Conservation (phyloP, 2,113 vertebrate genomes). For the Nyctibius bracteatus region DNA sequence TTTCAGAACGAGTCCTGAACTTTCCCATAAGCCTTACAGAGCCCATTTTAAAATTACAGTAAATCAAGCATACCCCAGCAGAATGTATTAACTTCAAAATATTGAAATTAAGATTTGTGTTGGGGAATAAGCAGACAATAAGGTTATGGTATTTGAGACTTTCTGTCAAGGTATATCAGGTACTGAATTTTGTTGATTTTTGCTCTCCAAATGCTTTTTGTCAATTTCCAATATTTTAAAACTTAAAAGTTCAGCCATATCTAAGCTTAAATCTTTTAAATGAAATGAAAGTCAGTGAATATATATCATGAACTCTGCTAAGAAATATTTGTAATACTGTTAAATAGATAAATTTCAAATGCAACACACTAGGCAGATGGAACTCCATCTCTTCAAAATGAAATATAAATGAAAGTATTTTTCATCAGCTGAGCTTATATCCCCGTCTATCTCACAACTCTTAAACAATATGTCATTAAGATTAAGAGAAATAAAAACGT, state of each 20-base stretch:
- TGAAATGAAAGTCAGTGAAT: neutral
- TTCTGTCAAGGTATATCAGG: neutral
- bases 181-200: neutral
- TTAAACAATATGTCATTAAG: neutral
- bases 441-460: neutral
- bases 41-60: slow-evolving; percentile 28
- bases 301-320: neutral
- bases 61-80: neutral
- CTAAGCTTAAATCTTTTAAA: neutral
- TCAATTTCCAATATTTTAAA: neutral
- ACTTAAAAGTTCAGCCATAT: neutral
- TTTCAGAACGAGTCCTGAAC: neutral
- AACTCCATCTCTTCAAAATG: neutral
- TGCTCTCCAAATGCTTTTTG: neutral
- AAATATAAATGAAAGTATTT: neutral
- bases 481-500: neutral
- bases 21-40: neutral
- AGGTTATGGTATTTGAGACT: neutral
- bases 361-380: neutral
- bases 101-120: slow-evolving; percentile 14
- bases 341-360: neutral
- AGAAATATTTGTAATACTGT: neutral
- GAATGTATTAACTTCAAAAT: slow-evolving; percentile 28
- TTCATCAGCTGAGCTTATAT: neutral
- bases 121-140: neutral